Conservation (phyloP, 2,797 vertebrate genomes). For the Diplodus sargus region DNA sequence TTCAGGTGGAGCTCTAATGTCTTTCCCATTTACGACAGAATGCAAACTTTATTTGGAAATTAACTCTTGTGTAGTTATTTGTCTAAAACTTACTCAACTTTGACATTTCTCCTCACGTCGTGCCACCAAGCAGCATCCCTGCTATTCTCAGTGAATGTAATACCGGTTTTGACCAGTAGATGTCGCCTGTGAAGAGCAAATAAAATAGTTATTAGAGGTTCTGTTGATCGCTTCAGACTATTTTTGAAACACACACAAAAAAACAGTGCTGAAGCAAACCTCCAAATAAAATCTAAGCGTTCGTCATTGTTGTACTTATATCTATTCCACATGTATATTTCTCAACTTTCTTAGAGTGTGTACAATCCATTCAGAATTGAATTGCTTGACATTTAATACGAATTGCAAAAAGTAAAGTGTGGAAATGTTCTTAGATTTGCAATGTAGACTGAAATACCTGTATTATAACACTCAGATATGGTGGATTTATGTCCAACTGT, state of each 20-base stretch:
- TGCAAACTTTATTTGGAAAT: not conserved
- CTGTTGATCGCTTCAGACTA: not conserved
- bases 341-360: not conserved
- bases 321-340: not conserved
- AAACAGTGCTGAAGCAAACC: not conserved
- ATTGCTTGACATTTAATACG: not conserved
- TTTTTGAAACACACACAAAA: not conserved
- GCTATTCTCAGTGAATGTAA: not conserved
- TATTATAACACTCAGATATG: not conserved
- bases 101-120: not conserved
- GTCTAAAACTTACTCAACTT: not conserved
- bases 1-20: not conserved
- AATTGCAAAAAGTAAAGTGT: not conserved
- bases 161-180: conserved; percentile 47
- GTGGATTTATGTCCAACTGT: not conserved
- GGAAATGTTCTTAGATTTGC: not conserved
- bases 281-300: not conserved
- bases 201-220: not conserved
- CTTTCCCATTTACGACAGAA: not conserved
- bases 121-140: not conserved
- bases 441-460: not conserved
- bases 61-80: not conserved
- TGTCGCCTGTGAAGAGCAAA: conserved; percentile 53
- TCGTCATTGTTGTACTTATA: not conserved
- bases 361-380: not conserved